phyloP scores from a whole-genome alignment of 2,888 invertebrate species.

The Myathropa florea region DNA sequence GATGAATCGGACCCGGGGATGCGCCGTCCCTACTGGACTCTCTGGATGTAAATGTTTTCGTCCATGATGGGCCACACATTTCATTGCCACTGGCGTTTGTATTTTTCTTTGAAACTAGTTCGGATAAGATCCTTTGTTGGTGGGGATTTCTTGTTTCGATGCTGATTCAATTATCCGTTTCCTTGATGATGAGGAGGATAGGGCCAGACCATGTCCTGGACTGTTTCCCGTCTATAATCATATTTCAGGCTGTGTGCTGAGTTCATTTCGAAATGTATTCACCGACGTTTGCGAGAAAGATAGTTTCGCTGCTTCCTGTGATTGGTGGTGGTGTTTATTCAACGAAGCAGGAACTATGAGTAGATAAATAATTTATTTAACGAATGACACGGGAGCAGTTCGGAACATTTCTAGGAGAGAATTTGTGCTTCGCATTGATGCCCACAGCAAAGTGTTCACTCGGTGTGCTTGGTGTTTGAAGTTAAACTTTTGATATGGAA shows the following conservation, averaged over 20 bases:
- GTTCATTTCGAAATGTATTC: background rate
- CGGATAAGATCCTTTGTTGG: background rate
- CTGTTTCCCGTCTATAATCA: constrained; percentile 2
- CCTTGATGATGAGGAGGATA: background rate
- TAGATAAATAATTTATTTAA: background rate
- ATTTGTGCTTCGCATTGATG: no score
- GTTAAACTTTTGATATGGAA: no score
- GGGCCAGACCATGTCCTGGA: background rate
- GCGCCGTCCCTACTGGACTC: background rate
- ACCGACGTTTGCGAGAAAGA: background rate
- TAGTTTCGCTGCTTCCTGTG: background rate
- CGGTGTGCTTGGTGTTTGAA: no score
- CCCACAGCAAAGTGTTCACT: no score
- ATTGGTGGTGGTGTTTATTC: background rate
- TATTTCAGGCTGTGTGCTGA: background rate
- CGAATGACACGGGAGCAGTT: background rate
- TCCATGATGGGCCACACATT: background rate
- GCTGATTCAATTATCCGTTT: constrained; percentile 36
- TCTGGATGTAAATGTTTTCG: background rate
- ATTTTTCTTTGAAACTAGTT: background rate
- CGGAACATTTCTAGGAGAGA: background rate
- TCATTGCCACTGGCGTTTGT: background rate
- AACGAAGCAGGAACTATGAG: background rate
- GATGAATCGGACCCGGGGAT: constrained; percentile 1
- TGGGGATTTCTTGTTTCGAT: background rate